A percentile compares a stretch with the other conserved stretches of the same genome.
Evolutionary conservation across 1,140 invertebrate species (phyloP).

Genomic region (Drosophila eugracilis): DNA sequence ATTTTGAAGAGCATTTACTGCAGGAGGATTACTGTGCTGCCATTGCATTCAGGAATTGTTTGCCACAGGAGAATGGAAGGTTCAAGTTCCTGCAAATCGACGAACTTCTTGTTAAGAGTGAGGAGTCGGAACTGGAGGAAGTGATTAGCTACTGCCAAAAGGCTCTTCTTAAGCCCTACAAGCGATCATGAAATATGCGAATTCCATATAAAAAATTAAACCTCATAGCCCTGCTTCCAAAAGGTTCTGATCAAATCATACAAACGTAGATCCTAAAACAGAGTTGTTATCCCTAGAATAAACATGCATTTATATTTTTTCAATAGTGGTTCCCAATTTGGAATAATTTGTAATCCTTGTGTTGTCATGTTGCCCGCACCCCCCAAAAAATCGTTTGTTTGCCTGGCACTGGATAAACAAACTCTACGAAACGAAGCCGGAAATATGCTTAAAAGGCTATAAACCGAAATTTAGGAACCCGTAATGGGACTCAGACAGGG

Average conservation of each 20-base stretch:
- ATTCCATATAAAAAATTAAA: background rate
- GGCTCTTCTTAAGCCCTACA: constrained; percentile 66
- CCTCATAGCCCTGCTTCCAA: too few relatives aligned
- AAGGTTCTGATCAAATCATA: constrained; percentile 50
- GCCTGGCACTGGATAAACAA: constrained; percentile 58
- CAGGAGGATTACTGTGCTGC: constrained; percentile 92
- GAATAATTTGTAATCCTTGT: constrained; percentile 28
- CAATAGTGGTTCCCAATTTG: constrained; percentile 9
- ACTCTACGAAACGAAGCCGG: constrained; percentile 58
- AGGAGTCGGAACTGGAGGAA: constrained; percentile 77
- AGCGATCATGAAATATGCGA: constrained; percentile 20
- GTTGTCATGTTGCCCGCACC: constrained; percentile 31
- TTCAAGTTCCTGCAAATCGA: constrained; percentile 86
- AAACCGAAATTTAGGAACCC: constrained; percentile 57
- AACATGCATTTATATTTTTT: constrained; percentile 36
- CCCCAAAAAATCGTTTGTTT: constrained; percentile 28
- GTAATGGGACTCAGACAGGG: constrained; percentile 50
- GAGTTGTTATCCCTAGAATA: constrained; percentile 34
- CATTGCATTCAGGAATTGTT: constrained; percentile 87
- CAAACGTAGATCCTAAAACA: constrained; percentile 22
- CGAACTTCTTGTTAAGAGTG: constrained; percentile 85
- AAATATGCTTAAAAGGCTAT: constrained; percentile 75
- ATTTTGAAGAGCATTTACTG: constrained; percentile 95
- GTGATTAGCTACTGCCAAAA: constrained; percentile 86
- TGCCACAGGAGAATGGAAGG: constrained; percentile 41